Base-by-base conservation (phyloP, 2,797 vertebrate genomes). In the Eulemur mongoz region DNA sequence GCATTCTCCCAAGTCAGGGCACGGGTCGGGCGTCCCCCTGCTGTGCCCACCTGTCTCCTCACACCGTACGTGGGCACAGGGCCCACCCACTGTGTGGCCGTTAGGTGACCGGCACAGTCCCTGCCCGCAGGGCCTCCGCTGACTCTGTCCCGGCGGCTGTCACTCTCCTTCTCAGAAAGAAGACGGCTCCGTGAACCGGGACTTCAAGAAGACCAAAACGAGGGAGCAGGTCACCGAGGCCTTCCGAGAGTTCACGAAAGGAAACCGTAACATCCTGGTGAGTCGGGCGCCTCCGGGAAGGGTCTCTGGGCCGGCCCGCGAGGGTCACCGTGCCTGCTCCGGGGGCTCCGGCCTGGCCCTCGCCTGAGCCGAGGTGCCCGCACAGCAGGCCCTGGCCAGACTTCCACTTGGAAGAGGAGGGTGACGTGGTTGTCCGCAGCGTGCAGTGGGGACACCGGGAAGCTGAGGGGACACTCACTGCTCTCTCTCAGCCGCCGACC, bases 171-270 rank as follows among this genome's bases (percentile, higher is more conserved):
- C 97, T 30, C 95, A 99, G 99, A 99, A 99, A 57, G 99, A 99
- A 98, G 99, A 99, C 0, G 99, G 99, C 96, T 99, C 99, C 0
- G 99, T 99, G 97, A 99, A 99, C 98, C 99, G 99, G 92, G 99
- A 99, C 97, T 99, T 99, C 98, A 99, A 99, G 98, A 99, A 99
- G 98, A 99, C 99, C 5, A 99, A 99, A 98, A 99, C 99, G 73
- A 99, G 99, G 97, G 99, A 99, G 61, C 99, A 99, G 98, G 99
- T 99, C 69, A 99, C 96, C 0, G 98, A 98, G 81, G 99, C 99
- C 88, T 99, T 99, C 98, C 97, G 98, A 0, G 99, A 99, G 94
- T 99, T 99, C 97, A 99, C 99, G 63, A 99, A 99, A 98, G 99
- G 99, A 97, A 99, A 99, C 97, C 98, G 93, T 50, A 99, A 99